Evolutionary conservation across 2,888 invertebrate genomes (phyloP), one percentile per base, ranked within the genome.

Genomic region (Heliconius hortense): DNA sequence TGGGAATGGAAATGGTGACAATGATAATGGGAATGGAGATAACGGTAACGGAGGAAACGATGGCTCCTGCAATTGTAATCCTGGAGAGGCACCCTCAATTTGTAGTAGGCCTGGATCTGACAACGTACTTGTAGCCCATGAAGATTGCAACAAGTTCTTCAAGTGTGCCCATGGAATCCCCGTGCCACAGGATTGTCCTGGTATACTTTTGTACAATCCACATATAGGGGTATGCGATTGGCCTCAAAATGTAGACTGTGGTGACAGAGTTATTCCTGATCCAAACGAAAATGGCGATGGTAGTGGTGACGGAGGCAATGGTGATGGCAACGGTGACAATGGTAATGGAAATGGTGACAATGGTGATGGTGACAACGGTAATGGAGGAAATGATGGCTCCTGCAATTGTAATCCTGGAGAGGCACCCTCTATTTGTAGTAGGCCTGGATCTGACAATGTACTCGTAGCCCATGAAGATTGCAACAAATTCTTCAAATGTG

Each of bases 71-170:
- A 80, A 84, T 56, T 82, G n/a, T n/a, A n/a, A n/a, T n/a, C n/a
- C n/a, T n/a, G n/a, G n/a, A n/a, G n/a, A n/a, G n/a, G n/a, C n/a
- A n/a, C n/a, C n/a, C n/a, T n/a, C n/a, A n/a, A n/a, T n/a, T n/a
- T n/a, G n/a, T n/a, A n/a, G n/a, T n/a, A 80, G 79, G 15, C 76
- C 78, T 53, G 81, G 74, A 10, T 86, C 86, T 5, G 79, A 82
- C 15, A 81, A 80, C 4, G 56, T 56, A 10, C 67, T 82, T 0
- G 43, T 81, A 0, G 79, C 81, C 2, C 80, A 82, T 68, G 79
- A 82, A 70, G 78, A 84, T 59, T 88, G 88, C 74, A 82, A 83
- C 72, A 81, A 85, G 77, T 88, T 84, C 80, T 88, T 87, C 75
- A 79, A 82, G n/a, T 88, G 88, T 68, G 72, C 77, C 35, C 35